phyloP scores from a whole-genome alignment of 2,888 invertebrate genomes.

The Eupelmus urozonus region DNA sequence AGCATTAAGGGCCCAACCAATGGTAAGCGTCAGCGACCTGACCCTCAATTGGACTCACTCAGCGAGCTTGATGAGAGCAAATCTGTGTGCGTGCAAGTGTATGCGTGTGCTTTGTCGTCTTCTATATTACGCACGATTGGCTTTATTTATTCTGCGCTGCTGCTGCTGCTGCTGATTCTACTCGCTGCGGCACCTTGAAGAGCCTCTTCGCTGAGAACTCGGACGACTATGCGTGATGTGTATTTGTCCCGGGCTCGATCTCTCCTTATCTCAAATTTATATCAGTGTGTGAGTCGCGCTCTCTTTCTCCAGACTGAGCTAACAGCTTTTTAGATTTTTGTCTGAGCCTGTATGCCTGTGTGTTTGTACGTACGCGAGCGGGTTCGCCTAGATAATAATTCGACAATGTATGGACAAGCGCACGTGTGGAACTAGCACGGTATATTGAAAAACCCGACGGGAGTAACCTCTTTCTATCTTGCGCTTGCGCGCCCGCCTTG shows the following conservation, averaged over 20 bases:
- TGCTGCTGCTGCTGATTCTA: too few species aligned
- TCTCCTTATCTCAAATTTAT: background rate
- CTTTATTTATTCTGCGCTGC: constrained; percentile 34
- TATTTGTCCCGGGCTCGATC: background rate
- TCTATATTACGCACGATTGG: constrained; percentile 24
- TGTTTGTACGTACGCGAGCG: background rate
- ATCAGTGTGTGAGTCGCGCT: background rate
- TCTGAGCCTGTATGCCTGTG: too few species aligned
- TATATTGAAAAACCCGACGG: background rate
- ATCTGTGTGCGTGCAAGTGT: constrained; percentile 10
- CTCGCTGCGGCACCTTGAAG: too few species aligned
- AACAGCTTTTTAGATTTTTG: background rate
- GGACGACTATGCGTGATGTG: background rate
- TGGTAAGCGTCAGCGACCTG: constrained; percentile 60
- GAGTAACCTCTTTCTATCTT: background rate
- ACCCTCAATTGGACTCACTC: constrained; percentile 73
- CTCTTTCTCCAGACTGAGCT: background rate
- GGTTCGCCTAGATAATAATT: too few species aligned
- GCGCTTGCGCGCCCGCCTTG: background rate
- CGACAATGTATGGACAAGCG: background rate
- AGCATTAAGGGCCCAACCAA: constrained; percentile 73
- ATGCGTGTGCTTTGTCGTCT: background rate
- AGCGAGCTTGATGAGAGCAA: constrained; percentile 63
- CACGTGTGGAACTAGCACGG: background rate
- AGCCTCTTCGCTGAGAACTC: background rate